Conservation (phyloP, 2,888 invertebrate species). For the Byasa hedistus region DNA sequence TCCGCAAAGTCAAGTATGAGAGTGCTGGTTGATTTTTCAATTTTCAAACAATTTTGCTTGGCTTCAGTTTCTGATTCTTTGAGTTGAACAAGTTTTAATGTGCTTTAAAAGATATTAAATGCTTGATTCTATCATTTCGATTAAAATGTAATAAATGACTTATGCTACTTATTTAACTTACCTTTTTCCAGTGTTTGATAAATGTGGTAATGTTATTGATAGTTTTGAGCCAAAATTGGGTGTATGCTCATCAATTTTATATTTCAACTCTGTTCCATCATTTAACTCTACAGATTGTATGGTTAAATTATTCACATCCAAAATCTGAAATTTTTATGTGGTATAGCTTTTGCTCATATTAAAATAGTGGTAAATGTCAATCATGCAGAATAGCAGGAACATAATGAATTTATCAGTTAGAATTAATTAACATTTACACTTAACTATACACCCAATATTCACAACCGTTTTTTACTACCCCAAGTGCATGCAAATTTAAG, state of each 20-base stretch:
- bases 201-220: constrained; percentile 82
- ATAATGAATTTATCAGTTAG: not conserved
- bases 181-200: constrained; percentile 59
- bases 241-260: constrained; percentile 80
- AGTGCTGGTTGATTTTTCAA: constrained; percentile 10
- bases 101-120: constrained; percentile 41
- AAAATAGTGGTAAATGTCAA: constrained; percentile 7
- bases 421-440: no score
- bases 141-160: constrained; percentile 1
- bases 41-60: constrained; percentile 2
- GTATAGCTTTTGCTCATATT: not conserved
- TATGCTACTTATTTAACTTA: constrained; percentile 48
- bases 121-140: constrained; percentile 28
- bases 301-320: constrained; percentile 87
- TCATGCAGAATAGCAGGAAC: not conserved
- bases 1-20: constrained; percentile 14
- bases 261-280: constrained; percentile 79
- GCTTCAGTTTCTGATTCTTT: constrained; percentile 1
- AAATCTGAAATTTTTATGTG: constrained; percentile 76
- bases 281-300: constrained; percentile 82
- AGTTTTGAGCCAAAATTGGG: constrained; percentile 88
- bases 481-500: no score
- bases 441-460: no score
- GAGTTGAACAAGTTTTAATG: constrained; percentile 31
- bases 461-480: no score